phyloP scores from a whole-genome alignment of 2,113 vertebrate species.

The Cyanoramphus novaezelandiae region DNA sequence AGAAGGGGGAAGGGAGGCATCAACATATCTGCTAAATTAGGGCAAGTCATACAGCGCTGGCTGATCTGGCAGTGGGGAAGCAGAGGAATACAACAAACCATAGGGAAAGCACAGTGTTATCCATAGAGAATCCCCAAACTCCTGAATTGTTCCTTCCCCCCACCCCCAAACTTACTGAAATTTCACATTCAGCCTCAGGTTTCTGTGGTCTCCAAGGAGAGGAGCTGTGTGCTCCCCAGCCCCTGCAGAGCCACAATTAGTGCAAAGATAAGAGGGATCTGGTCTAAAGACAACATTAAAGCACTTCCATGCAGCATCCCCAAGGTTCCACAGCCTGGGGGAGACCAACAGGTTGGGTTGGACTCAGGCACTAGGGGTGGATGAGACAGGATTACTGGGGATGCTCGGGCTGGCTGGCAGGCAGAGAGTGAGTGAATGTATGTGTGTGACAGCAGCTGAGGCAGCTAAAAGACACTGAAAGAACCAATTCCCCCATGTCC shows the following conservation, averaged over 20 bases:
- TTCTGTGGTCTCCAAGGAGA: neutral
- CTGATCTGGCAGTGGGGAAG: neutral
- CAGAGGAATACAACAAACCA: neutral
- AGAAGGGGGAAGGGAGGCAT: neutral
- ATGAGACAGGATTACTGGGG: neutral
- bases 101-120: neutral
- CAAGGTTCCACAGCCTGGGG: neutral
- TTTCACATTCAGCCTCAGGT: neutral
- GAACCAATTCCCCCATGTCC: neutral
- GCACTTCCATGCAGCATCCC: neutral
- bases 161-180: neutral
- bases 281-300: neutral
- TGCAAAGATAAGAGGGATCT: neutral
- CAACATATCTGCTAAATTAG: slow-evolving; percentile 26
- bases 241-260: neutral
- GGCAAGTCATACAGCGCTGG: neutral
- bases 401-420: neutral
- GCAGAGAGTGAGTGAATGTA: neutral
- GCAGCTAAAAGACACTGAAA: neutral
- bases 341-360: slow-evolving; percentile 21
- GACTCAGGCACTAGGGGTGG: neutral
- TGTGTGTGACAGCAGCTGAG: neutral
- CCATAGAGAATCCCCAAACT: neutral
- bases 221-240: neutral
- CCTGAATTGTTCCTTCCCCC: neutral